These are phyloP conservation scores for Murina feae DNA, from an alignment of 2,113 vertebrate genomes.

Conservation along the genomic window DNA sequence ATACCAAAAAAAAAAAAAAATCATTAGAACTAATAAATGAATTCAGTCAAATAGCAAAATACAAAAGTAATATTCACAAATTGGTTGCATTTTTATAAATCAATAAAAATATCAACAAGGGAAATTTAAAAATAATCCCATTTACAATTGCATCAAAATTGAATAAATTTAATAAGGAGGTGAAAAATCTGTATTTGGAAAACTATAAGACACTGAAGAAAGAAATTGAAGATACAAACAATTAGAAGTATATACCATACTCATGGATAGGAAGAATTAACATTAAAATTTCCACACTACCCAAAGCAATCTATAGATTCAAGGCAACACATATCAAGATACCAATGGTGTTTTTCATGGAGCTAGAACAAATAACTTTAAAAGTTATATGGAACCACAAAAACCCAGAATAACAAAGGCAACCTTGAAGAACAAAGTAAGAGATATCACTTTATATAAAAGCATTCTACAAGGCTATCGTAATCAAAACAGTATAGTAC, in stretches of 20 bases:
- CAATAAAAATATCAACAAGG: not conserved
- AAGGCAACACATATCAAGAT: not conserved
- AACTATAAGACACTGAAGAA: not conserved
- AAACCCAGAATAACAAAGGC: not conserved
- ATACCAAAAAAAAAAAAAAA: not conserved
- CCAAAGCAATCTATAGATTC: not conserved
- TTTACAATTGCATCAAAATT: not conserved
- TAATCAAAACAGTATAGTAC: not conserved
- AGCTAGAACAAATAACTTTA: not conserved
- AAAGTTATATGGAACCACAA: not conserved
- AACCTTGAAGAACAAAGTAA: not conserved
- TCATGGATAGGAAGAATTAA: not conserved
- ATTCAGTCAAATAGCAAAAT: not conserved
- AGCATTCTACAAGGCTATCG: not conserved
- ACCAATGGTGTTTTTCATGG: not conserved
- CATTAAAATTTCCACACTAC: not conserved
- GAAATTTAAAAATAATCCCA: not conserved
- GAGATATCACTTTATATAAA: not conserved
- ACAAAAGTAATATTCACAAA: not conserved
- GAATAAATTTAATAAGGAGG: not conserved
- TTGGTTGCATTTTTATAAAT: not conserved
- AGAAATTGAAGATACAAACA: not conserved
- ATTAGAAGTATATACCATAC: not conserved
- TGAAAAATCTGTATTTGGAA: not conserved
- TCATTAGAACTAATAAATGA: not conserved